phyloP scores from a whole-genome alignment of 2,113 vertebrate genomes.

The Castor canadensis region DNA sequence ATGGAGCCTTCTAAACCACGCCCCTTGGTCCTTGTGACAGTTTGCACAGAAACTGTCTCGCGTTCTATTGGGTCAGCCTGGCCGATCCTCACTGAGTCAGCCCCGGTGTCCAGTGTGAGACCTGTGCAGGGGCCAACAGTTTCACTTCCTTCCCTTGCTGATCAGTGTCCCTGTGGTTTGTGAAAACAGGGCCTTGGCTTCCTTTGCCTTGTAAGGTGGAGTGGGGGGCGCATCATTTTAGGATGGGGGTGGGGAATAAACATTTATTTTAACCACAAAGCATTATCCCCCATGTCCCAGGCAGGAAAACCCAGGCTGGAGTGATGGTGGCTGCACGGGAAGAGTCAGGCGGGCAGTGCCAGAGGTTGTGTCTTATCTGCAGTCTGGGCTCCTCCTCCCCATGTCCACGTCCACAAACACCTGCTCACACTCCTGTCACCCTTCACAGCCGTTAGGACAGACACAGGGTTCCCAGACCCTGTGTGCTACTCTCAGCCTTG shows the following conservation, averaged over 20 bases:
- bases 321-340: too few species aligned
- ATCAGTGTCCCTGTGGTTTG: too few species aligned
- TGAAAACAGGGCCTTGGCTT: neutral
- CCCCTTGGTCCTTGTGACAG: too few species aligned
- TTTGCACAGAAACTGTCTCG: neutral
- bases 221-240: neutral
- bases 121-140: too few species aligned
- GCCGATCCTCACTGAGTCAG: too few species aligned
- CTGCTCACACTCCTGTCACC: neutral
- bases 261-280: neutral
- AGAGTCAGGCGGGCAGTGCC: too few species aligned
- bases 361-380: too few species aligned
- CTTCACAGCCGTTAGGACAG: neutral
- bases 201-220: neutral
- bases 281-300: neutral
- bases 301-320: neutral
- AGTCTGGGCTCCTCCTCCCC: too few species aligned
- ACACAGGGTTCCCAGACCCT: too few species aligned
- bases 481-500: accelerated
- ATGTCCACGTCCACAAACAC: too few species aligned
- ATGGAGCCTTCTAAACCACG: too few species aligned
- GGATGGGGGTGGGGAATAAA: neutral
- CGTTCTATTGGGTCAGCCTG: neutral
- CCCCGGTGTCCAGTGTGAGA: neutral
- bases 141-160: neutral